Percentiles rank a stretch among this genome's conserved stretches.
Conservation (phyloP, 2,888 invertebrate species). For the Drosophila emarginata region DNA sequence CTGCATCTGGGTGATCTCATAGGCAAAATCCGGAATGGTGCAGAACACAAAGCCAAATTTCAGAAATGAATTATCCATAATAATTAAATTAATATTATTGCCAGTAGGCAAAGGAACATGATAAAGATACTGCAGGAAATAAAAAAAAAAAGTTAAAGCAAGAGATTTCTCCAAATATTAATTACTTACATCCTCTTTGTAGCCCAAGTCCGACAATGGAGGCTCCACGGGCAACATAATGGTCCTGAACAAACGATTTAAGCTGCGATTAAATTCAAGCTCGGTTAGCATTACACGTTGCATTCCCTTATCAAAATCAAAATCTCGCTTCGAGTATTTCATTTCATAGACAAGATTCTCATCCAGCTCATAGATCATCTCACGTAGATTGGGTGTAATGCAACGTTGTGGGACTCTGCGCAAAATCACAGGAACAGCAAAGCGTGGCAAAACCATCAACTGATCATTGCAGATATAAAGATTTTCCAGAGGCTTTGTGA, state of each 20-base stretch:
- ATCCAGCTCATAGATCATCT: constrained; percentile 48
- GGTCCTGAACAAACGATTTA: constrained; percentile 72
- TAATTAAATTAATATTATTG: constrained; percentile 65
- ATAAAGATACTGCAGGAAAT: constrained; percentile 58
- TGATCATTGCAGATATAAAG: constrained; percentile 67
- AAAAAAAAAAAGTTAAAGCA: neutral
- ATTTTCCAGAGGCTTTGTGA: constrained; percentile 52
- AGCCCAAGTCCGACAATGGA: constrained; percentile 40
- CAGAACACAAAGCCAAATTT: constrained; percentile 74
- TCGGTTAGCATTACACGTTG: constrained; percentile 71
- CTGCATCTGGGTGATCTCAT: constrained; percentile 74
- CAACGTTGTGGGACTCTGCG: constrained; percentile 73
- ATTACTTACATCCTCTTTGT: constrained; percentile 65
- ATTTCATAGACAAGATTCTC: constrained; percentile 51
- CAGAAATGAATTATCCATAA: constrained; percentile 79
- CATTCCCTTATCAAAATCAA: constrained; percentile 48
- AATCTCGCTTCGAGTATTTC: constrained; percentile 67
- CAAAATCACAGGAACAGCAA: constrained; percentile 71
- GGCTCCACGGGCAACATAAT: constrained; percentile 65
- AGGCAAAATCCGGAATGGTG: constrained; percentile 65
- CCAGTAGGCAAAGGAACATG: constrained; percentile 66
- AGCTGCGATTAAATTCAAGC: constrained; percentile 57
- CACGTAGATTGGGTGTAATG: constrained; percentile 66
- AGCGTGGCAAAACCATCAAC: constrained; percentile 62
- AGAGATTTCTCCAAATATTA: neutral